A percentile compares a stretch with the other conserved stretches of the same genome.
Evolutionary conservation across 2,113 vertebrate genomes (phyloP).

Genomic region (Pluvianellus socialis): DNA sequence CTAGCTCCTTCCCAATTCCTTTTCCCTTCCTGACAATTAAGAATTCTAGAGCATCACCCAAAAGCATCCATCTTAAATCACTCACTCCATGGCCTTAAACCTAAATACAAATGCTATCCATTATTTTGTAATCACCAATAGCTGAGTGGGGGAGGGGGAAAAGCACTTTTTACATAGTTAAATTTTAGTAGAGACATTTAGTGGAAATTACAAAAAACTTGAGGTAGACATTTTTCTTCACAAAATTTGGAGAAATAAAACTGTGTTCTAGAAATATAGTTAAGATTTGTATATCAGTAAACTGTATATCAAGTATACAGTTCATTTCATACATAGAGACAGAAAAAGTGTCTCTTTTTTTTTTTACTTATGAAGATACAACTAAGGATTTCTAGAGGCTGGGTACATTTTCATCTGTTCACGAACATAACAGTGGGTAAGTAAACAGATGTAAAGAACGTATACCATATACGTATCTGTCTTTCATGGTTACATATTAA

Average conservation of each 20-base stretch:
- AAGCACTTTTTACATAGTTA: not conserved
- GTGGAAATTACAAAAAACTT: not conserved
- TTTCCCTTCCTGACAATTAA: not conserved
- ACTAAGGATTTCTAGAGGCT: not conserved
- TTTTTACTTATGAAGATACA: not conserved
- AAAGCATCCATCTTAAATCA: not conserved
- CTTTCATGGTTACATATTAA: not conserved
- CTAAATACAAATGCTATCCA: not conserved
- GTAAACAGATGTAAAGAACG: not conserved
- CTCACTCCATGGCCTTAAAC: not conserved
- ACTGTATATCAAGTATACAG: not conserved
- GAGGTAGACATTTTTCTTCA: not conserved
- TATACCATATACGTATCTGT: accelerated
- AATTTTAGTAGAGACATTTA: not conserved
- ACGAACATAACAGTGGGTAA: accelerated
- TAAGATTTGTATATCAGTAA: not conserved
- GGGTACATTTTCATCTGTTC: not conserved
- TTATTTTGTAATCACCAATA: not conserved
- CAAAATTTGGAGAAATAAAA: not conserved
- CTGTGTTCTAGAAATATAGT: not conserved
- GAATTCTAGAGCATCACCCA: not conserved
- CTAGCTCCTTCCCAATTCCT: not conserved
- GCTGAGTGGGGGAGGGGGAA: accelerated
- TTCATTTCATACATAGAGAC: not conserved
- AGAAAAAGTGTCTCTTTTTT: not conserved